Conservation (phyloP, 2,797 vertebrate species). For the Adelosebastes latens region DNA sequence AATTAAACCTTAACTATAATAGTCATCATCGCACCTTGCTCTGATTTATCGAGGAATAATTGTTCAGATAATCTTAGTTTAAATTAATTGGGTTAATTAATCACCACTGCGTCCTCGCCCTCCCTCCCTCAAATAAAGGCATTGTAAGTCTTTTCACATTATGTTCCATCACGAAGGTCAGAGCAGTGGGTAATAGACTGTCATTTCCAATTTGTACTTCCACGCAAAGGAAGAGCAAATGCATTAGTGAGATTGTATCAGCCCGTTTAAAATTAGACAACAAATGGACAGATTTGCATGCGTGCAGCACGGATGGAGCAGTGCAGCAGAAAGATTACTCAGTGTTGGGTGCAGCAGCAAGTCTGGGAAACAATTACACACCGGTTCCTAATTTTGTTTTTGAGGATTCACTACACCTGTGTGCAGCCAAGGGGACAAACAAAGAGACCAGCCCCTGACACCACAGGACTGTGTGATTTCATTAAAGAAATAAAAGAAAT, state of each 20-base stretch:
- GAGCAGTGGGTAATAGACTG: slow-evolving; percentile 76
- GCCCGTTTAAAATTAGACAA: slow-evolving; percentile 74
- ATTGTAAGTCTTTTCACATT: slow-evolving; percentile 75
- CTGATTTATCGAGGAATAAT: slow-evolving; percentile 82
- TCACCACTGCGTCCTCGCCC: slow-evolving; percentile 67
- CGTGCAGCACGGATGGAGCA: slow-evolving; percentile 33
- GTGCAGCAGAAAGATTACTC: slow-evolving; percentile 38
- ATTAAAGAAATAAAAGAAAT: slow-evolving; percentile 54
- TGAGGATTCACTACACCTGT: slow-evolving; percentile 68
- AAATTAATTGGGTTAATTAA: slow-evolving; percentile 85
- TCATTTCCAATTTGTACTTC: slow-evolving; percentile 79
- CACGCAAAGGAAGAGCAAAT: slow-evolving; percentile 71
- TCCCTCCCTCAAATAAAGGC: slow-evolving; percentile 65
- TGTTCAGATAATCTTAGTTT: slow-evolving; percentile 82
- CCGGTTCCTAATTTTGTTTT: slow-evolving; percentile 53
- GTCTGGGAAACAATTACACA: slow-evolving; percentile 56
- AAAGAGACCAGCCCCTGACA: slow-evolving; percentile 44
- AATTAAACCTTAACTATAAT: slow-evolving; percentile 79
- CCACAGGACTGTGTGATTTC: slow-evolving; percentile 3
- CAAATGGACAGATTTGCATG: slow-evolving; percentile 72
- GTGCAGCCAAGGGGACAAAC: slow-evolving; percentile 62
- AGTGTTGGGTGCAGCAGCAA: slow-evolving; percentile 17
- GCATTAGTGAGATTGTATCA: slow-evolving; percentile 75
- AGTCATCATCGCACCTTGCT: slow-evolving; percentile 74
- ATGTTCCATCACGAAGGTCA: slow-evolving; percentile 79